Evolutionary conservation across 53 echinoderm and acorn worm genomes (phyloP), one percentile per base, ranked within the genome.

Genomic region (Echinarachnius parma): DNA sequence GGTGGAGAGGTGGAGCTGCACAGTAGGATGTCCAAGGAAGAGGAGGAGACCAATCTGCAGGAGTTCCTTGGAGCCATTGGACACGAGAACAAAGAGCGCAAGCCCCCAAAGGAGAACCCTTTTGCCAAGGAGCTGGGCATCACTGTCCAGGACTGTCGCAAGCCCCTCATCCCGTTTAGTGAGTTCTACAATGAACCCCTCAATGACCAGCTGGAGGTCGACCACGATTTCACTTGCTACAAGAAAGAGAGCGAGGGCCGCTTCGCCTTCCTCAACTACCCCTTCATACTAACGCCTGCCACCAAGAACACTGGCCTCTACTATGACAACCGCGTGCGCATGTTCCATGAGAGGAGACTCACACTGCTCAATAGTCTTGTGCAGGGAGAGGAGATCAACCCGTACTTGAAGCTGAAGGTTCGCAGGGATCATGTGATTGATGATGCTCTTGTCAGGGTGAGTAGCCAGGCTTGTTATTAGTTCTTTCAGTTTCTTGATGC

Each of bases 141-240:
- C 53, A 85, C 62, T 1, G 77, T 82, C 15, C 48, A 91, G 30
- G 91, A 85, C 65, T 85, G 83, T 24, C 69, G 82, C 9, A 76
- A 85, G 21, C 96, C 96, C 3, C 77, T 85, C 2, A 87, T 96
- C 58, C 78, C 91, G 14, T 92, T 96, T 48, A 82, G 71, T 48
- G 96, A 96, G 52, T 96, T 96, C 66, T 91, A 88, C 64, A 96
- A 96, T 66, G 96, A 96, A 62, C 85, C 96, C 9, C 62, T 96
- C n/a, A 91, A 88, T 70, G 96, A 96, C 26, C 87, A 85, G 32
- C 50, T 96, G 28, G 96, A 92, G 31, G 63, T 96, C 2, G 88
- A 92, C 21, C 79, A 84, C 11, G 96, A 92, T 66, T 96, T 96
- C 66, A 85, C 96, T 14, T 78, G 78, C 23, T 92, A 88, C 80